Percentiles rank a stretch among this genome's conserved stretches.
Conservation (phyloP, 2,888 invertebrate species). For the Spisula subtruncata region DNA sequence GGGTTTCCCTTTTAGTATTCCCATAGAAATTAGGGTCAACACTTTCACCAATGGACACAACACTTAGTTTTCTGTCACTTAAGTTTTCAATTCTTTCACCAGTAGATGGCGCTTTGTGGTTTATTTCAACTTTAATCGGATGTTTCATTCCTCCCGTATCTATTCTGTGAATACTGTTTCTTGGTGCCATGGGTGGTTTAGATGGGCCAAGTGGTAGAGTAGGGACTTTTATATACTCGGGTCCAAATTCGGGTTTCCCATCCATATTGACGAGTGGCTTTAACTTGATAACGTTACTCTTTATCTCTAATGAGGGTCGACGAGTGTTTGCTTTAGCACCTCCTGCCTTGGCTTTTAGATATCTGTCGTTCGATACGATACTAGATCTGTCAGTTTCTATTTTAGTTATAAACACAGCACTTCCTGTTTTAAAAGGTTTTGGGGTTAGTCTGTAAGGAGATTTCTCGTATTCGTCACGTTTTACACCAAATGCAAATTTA, state of each 20-base stretch:
- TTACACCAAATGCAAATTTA: constrained; percentile 74
- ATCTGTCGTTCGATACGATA: neutral
- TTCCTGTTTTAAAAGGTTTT: constrained; percentile 43
- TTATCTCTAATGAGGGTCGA: constrained; percentile 34
- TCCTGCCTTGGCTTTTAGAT: constrained; percentile 15
- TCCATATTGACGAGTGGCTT: constrained; percentile 46
- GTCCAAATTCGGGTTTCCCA: constrained; percentile 19
- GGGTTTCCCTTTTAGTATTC: constrained; percentile 52
- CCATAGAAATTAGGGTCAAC: constrained; percentile 53
- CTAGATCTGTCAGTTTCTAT: constrained; percentile 22
- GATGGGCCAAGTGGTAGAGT: constrained; percentile 10
- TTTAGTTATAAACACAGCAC: constrained; percentile 31
- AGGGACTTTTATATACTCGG: constrained; percentile 30
- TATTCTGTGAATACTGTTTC: constrained; percentile 43
- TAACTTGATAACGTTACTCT: constrained; percentile 55
- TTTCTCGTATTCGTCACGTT: constrained; percentile 38
- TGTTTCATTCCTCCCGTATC: constrained; percentile 26
- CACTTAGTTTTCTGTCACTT: constrained; percentile 60
- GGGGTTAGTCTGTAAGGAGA: constrained; percentile 64
- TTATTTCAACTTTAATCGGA: neutral
- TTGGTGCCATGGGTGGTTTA: constrained; percentile 43
- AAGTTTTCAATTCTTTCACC: neutral
- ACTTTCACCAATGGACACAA: constrained; percentile 67
- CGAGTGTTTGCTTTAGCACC: neutral
- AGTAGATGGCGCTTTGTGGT: neutral